Evolutionary conservation across 2,888 invertebrate species (phyloP).

Genomic region (Dromius quadrimaculatus): DNA sequence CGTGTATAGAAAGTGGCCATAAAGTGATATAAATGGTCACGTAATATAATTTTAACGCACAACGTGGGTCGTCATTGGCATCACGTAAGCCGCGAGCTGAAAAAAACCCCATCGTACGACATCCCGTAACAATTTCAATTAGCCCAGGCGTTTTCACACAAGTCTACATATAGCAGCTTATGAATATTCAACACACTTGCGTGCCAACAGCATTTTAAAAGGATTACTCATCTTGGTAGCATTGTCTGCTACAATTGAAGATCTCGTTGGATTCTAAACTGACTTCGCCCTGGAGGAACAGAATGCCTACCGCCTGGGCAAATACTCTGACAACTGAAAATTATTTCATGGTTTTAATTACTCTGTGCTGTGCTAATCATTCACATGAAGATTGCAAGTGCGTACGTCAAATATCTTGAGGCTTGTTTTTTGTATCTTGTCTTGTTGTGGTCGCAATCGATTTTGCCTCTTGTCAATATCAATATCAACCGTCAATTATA

Average conservation of each 20-base stretch:
- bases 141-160: constrained; percentile 44
- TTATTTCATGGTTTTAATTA: no score
- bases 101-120: constrained; percentile 31
- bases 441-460: no score
- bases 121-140: constrained; percentile 46
- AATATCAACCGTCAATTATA: no score
- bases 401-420: no score
- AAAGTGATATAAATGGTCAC: background rate
- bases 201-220: constrained; percentile 40
- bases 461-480: no score
- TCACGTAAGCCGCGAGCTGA: constrained; percentile 1
- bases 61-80: background rate
- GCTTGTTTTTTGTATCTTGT: no score
- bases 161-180: constrained; percentile 26
- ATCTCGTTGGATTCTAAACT: constrained; percentile 7
- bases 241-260: constrained; percentile 1
- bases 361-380: no score
- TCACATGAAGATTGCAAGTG: no score
- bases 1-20: background rate
- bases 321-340: constrained; percentile 5
- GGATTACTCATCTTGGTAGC: constrained; percentile 40
- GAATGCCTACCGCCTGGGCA: background rate
- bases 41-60: constrained; percentile 1
- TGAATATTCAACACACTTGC: constrained; percentile 33
- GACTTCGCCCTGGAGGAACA: background rate